Base-by-base conservation (phyloP, 2,113 vertebrate genomes). In the Ictalurus punctatus region DNA sequence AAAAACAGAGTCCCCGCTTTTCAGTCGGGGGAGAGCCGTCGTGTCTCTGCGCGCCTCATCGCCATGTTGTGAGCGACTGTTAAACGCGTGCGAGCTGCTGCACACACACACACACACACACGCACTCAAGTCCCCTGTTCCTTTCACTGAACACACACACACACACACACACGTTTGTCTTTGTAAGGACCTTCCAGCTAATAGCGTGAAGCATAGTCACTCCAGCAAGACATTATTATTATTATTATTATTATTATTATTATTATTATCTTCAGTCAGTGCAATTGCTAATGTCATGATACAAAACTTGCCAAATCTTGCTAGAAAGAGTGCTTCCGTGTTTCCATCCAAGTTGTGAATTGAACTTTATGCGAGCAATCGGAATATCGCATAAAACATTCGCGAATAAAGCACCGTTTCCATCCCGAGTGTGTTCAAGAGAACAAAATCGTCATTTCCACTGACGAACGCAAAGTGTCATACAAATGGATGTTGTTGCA, bases 1-100 rank as follows among this genome's bases (percentile, higher is more conserved):
- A 92, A 1, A 44, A 44, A 91, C 87, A 83, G 37, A 87, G 85
- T 40, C 86, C 61, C 90, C 90, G 54, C 81, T 63, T 63, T 44
- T 92, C 93, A 95, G 91, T 93, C 91, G 48, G 93, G 94, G 91
- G 90, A 94, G 93, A 95, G 93, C 93, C 94, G 95, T 94, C 94
- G 95, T 94, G 94, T 94, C 95, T 94, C 93, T 94, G 95, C 93
- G 93, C 94, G 94, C 93, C 94, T 92, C 95, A 95, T 95, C 96
- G 96, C 96, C 96, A 96, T 96, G 95, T 96, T 96, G 94, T 94
- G 92, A 94, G 92, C 94, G 92, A 95, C 92, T 92, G 93, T 93
- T 92, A 91, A 93, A 74, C 88, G 91, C 90, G 94, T 91, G 93
- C 92, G 91, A 86, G 91, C 92, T 92, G 90, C 93, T 85, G 63